A percentile compares a stretch with the other conserved stretches of the same genome.
Evolutionary conservation across 2,888 invertebrate species (phyloP).

Genomic region (Aphidoletes aphidimyza): DNA sequence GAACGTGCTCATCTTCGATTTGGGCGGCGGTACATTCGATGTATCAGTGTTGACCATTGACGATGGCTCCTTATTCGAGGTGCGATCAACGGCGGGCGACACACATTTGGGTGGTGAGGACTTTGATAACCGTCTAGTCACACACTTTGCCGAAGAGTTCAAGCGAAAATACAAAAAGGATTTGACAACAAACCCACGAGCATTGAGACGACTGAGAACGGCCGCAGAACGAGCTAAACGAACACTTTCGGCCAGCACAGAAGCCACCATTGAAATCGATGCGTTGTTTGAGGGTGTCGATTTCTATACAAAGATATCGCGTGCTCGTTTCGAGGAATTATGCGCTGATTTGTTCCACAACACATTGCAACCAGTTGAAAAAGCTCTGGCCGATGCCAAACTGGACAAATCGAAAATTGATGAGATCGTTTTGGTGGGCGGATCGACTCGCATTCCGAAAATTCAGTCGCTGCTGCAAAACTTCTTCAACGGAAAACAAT

Average conservation of each 20-base stretch:
- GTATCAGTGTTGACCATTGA: constrained; percentile 79
- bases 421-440: constrained; percentile 93
- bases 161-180: constrained; percentile 87
- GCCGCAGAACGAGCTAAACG: constrained; percentile 92
- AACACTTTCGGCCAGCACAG: constrained; percentile 86
- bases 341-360: constrained; percentile 95
- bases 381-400: constrained; percentile 94
- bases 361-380: constrained; percentile 97
- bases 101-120: constrained; percentile 94
- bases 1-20: constrained; percentile 75
- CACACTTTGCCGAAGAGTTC: constrained; percentile 78
- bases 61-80: constrained; percentile 78
- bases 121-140: constrained; percentile 88
- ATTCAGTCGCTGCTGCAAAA: constrained; percentile 96
- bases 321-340: constrained; percentile 96
- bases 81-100: constrained; percentile 93
- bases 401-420: constrained; percentile 92
- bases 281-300: constrained; percentile 90
- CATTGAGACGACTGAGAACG: constrained; percentile 89
- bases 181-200: constrained; percentile 85
- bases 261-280: constrained; percentile 94
- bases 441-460: constrained; percentile 97
- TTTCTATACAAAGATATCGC: constrained; percentile 93
- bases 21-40: constrained; percentile 73
- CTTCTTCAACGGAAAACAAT: constrained; percentile 92